A percentile compares a stretch with the other conserved stretches of the same genome.
These are phyloP conservation scores for Myotis planiceps DNA, from an alignment of 2,797 vertebrate species.

Conservation along the genomic window DNA sequence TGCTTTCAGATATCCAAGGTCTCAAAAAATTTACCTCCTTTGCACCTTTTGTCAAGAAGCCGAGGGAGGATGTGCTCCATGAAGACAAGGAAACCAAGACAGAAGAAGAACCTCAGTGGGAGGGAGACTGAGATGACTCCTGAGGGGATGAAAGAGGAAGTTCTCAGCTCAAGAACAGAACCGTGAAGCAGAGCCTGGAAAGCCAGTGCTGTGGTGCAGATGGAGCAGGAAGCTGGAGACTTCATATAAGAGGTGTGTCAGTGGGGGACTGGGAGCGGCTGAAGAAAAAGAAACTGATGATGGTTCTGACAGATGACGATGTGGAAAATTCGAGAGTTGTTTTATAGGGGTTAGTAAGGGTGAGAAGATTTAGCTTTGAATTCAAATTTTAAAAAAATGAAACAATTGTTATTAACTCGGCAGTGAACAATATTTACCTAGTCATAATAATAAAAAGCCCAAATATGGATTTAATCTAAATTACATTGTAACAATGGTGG, in stretches of 20 bases:
- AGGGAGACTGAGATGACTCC: background rate
- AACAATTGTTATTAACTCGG: background rate
- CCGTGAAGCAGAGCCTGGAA: background rate
- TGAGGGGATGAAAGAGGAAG: background rate
- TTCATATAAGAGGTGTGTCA: background rate
- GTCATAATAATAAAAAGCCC: background rate
- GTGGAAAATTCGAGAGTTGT: background rate
- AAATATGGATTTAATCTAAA: slow-evolving; percentile 29
- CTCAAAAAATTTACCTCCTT: background rate
- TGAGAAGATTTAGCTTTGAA: slow-evolving; percentile 36
- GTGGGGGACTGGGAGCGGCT: fast-evolving
- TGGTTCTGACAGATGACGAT: background rate
- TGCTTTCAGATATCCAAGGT: background rate
- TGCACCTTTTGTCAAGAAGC: background rate
- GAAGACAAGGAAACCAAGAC: background rate
- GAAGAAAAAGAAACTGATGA: background rate
- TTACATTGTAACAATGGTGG: background rate
- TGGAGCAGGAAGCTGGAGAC: background rate
- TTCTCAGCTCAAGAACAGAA: background rate
- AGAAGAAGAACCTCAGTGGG: background rate
- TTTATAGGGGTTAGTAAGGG: background rate
- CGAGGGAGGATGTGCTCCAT: background rate
- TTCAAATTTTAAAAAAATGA: background rate
- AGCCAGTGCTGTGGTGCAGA: background rate
- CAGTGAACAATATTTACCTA: background rate